These are phyloP conservation scores for Brachionichthys hirsutus DNA, from an alignment of 2,113 vertebrate genomes.

Conservation along the genomic window DNA sequence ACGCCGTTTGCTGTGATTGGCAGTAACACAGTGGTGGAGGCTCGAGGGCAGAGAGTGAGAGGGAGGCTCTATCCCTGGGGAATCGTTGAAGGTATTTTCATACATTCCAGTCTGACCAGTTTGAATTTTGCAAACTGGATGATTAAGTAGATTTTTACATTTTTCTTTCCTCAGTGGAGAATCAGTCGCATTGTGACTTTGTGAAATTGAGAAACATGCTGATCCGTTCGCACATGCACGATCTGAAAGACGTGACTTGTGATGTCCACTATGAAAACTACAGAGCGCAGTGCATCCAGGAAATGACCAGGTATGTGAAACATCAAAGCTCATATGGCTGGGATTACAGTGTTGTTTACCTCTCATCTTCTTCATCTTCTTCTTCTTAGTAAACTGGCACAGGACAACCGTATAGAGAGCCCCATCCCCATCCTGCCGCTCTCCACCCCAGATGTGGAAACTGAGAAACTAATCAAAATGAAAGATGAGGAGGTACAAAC, in stretches of 20 bases:
- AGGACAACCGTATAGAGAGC: constrained; percentile 95
- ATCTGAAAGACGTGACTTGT: constrained; percentile 97
- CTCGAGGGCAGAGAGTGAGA: constrained; percentile 91
- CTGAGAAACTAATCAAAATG: constrained; percentile 97
- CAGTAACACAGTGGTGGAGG: constrained; percentile 97
- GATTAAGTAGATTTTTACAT: background rate
- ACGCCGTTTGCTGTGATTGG: constrained; percentile 96
- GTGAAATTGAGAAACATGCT: constrained; percentile 98
- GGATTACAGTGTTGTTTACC: too few species aligned
- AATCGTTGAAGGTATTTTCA: constrained; percentile 90
- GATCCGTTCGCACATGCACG: constrained; percentile 98
- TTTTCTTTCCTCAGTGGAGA: constrained; percentile 85
- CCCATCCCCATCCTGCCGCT: constrained; percentile 94
- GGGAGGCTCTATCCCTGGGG: constrained; percentile 98
- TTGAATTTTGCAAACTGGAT: background rate
- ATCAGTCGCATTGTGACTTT: constrained; percentile 97
- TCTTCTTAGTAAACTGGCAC: constrained; percentile 88
- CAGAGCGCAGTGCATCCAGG: constrained; percentile 96
- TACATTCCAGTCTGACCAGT: background rate
- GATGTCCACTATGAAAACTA: constrained; percentile 99
- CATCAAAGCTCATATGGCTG: too few species aligned
- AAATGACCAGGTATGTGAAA: constrained; percentile 92
- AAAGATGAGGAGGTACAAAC: constrained; percentile 93
- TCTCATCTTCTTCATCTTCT: background rate
- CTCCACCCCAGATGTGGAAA: constrained; percentile 91